A percentile compares a stretch with the other conserved stretches of the same genome.
Evolutionary conservation across 2,888 invertebrate species (phyloP).

Genomic region (Endotricha flammealis): DNA sequence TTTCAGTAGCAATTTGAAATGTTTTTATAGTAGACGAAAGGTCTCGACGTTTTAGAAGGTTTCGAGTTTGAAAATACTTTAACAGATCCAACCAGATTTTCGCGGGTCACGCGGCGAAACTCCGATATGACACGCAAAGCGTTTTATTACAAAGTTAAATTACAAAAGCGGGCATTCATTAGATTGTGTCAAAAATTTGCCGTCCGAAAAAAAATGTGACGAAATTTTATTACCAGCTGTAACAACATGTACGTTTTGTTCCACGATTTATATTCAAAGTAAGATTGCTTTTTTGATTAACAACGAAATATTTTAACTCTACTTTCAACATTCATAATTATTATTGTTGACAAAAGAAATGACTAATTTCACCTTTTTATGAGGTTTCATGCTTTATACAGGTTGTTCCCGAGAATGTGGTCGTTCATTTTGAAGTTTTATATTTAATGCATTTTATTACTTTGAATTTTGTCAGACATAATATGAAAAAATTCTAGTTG

Average conservation of each 20-base stretch:
- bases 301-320: slow-evolving; percentile 15
- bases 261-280: slow-evolving; percentile 31
- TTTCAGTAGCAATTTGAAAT: too few species aligned
- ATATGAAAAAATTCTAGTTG: too few species aligned
- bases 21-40: too few species aligned
- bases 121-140: slow-evolving; percentile 26
- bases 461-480: too few species aligned
- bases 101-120: slow-evolving; percentile 15
- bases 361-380: not conserved
- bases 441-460: too few species aligned
- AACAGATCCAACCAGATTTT: not conserved
- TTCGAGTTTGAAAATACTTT: not conserved
- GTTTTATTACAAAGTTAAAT: slow-evolving; percentile 38
- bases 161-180: slow-evolving; percentile 32
- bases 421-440: too few species aligned
- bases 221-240: slow-evolving; percentile 21
- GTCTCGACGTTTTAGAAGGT: not conserved
- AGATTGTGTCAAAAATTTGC: slow-evolving; percentile 22
- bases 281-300: slow-evolving; percentile 41
- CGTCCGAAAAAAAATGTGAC: slow-evolving; percentile 24
- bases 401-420: not conserved
- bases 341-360: slow-evolving; percentile 18
- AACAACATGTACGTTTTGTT: slow-evolving; percentile 23
- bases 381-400: too few species aligned
- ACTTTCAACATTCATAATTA: slow-evolving; percentile 5